phyloP scores from a whole-genome alignment of 2,113 vertebrate genomes.

The Trochalopteron elliotii region DNA sequence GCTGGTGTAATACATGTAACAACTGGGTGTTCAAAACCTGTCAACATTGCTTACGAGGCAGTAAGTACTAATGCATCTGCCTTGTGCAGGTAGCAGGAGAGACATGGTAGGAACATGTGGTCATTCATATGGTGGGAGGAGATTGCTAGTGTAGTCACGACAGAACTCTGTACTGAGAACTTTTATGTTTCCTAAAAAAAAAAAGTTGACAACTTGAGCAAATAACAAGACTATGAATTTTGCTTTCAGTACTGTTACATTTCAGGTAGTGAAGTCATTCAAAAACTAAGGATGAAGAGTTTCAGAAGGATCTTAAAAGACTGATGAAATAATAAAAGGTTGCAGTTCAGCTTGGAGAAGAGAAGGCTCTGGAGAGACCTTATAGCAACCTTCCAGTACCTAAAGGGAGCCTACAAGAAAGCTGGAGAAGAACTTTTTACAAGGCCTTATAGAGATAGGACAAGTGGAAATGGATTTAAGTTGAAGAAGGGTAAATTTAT shows the following conservation, averaged over 20 bases:
- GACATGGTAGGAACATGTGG: accelerated
- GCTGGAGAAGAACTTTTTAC: neutral
- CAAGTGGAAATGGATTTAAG: neutral
- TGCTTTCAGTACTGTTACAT: neutral
- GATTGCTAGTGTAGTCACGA: neutral
- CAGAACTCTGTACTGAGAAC: neutral
- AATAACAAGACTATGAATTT: neutral
- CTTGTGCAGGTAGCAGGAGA: neutral
- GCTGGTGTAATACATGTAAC: accelerated
- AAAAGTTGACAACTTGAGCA: neutral
- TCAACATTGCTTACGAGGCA: neutral
- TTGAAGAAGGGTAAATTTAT: neutral
- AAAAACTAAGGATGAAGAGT: neutral
- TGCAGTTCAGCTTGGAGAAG: neutral
- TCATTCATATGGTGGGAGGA: neutral
- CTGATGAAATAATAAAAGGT: neutral
- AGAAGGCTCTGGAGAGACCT: neutral
- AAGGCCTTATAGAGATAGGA: neutral
- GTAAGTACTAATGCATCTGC: neutral
- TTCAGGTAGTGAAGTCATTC: neutral
- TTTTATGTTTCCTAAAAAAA: neutral
- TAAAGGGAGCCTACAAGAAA: neutral
- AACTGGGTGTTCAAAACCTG: neutral
- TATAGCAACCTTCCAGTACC: neutral
- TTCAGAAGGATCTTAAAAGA: neutral